Evolutionary conservation across 2,888 invertebrate genomes (phyloP).

Genomic region (Mycalesis mineus): DNA sequence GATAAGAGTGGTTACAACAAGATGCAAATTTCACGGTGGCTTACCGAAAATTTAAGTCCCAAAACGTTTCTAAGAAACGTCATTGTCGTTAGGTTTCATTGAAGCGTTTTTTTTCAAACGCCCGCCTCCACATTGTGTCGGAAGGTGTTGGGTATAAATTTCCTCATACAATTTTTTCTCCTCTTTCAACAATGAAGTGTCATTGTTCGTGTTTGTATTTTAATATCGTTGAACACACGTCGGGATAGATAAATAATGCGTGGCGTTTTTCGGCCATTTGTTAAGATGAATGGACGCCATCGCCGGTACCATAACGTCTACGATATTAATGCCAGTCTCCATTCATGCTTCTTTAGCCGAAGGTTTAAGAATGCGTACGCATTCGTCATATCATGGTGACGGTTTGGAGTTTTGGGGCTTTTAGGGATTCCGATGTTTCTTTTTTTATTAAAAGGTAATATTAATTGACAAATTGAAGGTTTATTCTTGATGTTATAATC

Average conservation of each 20-base stretch:
- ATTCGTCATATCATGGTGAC: conserved; percentile 40
- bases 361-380: conserved; percentile 39
- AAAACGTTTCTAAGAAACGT: conserved; percentile 13
- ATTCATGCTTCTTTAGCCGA: conserved; percentile 42
- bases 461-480: conserved; percentile 17
- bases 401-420: conserved; percentile 28
- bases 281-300: conserved; percentile 48
- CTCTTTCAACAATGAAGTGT: conserved; percentile 61
- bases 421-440: conserved; percentile 16
- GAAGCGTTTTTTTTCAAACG: conserved; percentile 17
- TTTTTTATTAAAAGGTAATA: not conserved
- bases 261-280: conserved; percentile 55
- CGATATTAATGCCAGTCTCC: conserved; percentile 53
- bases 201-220: conserved; percentile 73
- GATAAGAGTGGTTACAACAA: not conserved
- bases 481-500: not conserved
- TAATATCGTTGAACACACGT: conserved; percentile 66
- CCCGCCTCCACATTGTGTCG: conserved; percentile 44
- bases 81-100: conserved; percentile 25
- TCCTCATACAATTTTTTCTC: conserved; percentile 51
- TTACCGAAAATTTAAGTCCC: conserved; percentile 29
- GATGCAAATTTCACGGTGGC: conserved; percentile 46
- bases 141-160: conserved; percentile 50
- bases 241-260: conserved; percentile 68
- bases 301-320: conserved; percentile 66